Evolutionary conservation across 2,113 vertebrate species (phyloP).

Genomic region (Tapirus terrestris): DNA sequence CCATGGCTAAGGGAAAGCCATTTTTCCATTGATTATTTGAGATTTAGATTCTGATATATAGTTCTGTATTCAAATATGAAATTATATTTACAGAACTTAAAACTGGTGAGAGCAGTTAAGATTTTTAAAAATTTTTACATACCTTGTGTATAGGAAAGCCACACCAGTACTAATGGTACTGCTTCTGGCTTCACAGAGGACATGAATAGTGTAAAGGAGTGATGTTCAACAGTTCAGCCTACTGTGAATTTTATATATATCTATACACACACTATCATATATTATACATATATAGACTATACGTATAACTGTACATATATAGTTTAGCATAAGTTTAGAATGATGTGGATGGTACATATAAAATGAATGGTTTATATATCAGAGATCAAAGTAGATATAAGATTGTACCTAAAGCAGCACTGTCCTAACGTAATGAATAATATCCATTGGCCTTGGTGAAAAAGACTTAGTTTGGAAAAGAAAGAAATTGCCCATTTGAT

Average conservation of each 20-base stretch:
- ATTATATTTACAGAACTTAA: neutral
- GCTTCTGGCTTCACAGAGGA: neutral
- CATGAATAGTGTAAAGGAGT: neutral
- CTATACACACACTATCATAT: no score
- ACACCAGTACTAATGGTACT: neutral
- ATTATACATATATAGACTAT: neutral
- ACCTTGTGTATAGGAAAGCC: neutral
- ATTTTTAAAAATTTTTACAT: neutral
- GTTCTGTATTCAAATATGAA: slow-evolving; percentile 10
- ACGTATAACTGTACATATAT: neutral
- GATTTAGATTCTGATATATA: neutral
- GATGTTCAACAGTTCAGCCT: neutral
- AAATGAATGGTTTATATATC: neutral
- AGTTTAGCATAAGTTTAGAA: neutral
- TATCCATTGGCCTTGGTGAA: neutral
- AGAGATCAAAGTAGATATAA: neutral
- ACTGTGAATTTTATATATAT: neutral
- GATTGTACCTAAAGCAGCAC: neutral
- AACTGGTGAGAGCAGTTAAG: neutral
- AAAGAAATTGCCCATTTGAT: neutral
- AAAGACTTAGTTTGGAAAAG: slow-evolving; percentile 7
- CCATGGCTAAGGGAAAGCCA: neutral
- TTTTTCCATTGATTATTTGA: slow-evolving; percentile 11
- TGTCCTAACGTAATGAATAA: neutral
- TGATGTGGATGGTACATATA: neutral